Evolutionary conservation across 2,113 vertebrate species (phyloP).

Genomic region (Carollia perspicillata): DNA sequence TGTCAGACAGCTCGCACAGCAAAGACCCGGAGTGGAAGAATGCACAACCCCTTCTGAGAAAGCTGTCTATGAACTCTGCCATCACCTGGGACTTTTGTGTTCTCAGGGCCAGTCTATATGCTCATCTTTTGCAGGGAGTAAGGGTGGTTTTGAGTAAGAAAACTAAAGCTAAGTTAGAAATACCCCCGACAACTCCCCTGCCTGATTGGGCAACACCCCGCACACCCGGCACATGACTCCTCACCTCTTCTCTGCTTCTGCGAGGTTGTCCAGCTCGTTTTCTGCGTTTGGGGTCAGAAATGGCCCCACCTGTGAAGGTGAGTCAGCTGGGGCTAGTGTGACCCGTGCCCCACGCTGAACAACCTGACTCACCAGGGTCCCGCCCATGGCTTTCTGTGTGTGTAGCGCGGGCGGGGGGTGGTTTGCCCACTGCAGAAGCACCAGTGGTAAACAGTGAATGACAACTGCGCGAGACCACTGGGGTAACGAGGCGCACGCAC

Average conservation of each 20-base stretch:
- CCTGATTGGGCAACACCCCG: too few relatives aligned
- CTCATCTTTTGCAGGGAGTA: neutral
- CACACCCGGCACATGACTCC: too few relatives aligned
- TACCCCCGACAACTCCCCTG: too few relatives aligned
- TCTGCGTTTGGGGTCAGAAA: neutral
- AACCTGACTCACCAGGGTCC: neutral
- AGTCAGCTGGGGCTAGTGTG: neutral
- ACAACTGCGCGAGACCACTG: neutral
- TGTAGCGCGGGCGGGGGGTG: too few relatives aligned
- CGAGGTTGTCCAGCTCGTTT: neutral
- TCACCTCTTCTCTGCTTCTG: accelerated
- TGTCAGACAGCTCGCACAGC: too few relatives aligned
- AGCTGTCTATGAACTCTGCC: accelerated
- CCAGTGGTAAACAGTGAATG: neutral
- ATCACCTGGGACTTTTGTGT: accelerated
- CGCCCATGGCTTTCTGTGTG: accelerated
- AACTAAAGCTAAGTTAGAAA: too few relatives aligned
- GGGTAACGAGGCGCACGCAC: slow-evolving; percentile 1
- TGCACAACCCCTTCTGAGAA: accelerated
- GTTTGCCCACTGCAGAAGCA: too few relatives aligned
- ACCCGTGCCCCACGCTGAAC: too few relatives aligned
- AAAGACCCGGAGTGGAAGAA: neutral
- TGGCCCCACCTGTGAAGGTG: neutral
- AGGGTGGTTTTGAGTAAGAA: neutral
- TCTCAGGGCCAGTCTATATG: neutral